These are phyloP conservation scores for Himantopus leucocephalus DNA, from an alignment of 2,113 vertebrate genomes.

Conservation along the genomic window DNA sequence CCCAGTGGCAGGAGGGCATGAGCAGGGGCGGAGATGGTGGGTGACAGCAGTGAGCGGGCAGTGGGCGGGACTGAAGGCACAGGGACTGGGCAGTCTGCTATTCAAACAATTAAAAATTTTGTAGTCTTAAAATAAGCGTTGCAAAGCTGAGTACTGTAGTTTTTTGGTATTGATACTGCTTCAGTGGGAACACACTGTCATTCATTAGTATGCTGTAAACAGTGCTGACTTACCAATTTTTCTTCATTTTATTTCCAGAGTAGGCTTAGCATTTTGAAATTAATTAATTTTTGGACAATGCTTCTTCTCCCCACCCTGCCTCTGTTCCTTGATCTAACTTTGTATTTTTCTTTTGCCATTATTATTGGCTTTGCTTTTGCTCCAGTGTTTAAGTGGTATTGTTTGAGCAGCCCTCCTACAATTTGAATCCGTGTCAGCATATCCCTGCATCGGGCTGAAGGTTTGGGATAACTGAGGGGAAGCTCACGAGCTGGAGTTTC, in stretches of 20 bases:
- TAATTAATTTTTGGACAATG: background rate
- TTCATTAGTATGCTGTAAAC: fast-evolving
- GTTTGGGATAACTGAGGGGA: too few species aligned
- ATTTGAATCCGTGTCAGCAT: fast-evolving
- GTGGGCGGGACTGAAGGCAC: fast-evolving
- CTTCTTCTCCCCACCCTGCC: background rate
- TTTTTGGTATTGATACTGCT: background rate
- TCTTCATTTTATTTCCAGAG: background rate
- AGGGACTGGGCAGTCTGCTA: fast-evolving
- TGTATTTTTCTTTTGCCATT: background rate
- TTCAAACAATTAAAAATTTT: background rate
- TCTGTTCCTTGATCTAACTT: background rate
- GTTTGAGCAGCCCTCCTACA: background rate
- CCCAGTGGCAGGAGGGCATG: background rate
- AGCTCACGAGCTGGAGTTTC: background rate
- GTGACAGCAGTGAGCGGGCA: background rate
- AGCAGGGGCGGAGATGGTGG: background rate
- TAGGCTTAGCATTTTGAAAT: background rate
- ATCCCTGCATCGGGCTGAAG: fast-evolving
- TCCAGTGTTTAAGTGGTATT: background rate
- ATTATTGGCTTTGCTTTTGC: background rate
- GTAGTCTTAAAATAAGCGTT: too few species aligned
- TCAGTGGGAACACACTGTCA: fast-evolving
- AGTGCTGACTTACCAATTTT: background rate
- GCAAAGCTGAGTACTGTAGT: background rate